Percentiles rank a stretch among this genome's conserved stretches.
These are phyloP conservation scores for Zele albiditarsus DNA, from an alignment of 2,888 invertebrate genomes.

Conservation along the genomic window DNA sequence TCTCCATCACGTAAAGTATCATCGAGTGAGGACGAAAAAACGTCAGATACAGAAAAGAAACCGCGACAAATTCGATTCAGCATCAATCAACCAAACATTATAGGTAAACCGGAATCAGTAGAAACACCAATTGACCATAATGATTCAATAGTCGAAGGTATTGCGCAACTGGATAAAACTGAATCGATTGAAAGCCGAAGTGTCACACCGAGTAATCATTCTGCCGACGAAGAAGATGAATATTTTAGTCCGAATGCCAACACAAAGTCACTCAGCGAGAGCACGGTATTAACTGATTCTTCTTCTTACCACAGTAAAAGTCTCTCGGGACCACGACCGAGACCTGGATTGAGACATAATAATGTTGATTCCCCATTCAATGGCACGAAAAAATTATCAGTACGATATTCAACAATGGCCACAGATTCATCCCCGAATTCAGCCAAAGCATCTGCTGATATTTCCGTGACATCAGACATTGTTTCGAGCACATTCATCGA, in stretches of 20 bases:
- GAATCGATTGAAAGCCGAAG: constrained; percentile 15
- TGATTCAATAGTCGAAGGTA: constrained; percentile 7
- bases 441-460: constrained; percentile 19
- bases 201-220: constrained; percentile 26
- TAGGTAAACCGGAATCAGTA: constrained; percentile 36
- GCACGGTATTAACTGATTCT: constrained; percentile 54
- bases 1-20: constrained; percentile 49
- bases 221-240: constrained; percentile 46
- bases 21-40: constrained; percentile 40
- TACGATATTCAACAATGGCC: constrained; percentile 2
- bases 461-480: constrained; percentile 22
- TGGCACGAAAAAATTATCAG: constrained; percentile 23
- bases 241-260: constrained; percentile 54
- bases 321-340: constrained; percentile 58
- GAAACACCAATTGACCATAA: background rate
- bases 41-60: constrained; percentile 48
- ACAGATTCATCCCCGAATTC: constrained; percentile 32
- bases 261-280: constrained; percentile 53
- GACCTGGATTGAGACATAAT: constrained; percentile 62
- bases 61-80: constrained; percentile 67
- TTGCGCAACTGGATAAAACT: constrained; percentile 34
- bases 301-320: constrained; percentile 41
- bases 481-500: constrained; percentile 32
- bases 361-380: constrained; percentile 39
- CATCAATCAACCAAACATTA: constrained; percentile 51